Percentiles rank a stretch among this genome's conserved stretches.
Conservation (phyloP, 1,140 invertebrate genomes). For the Drosophila ercepeae region DNA sequence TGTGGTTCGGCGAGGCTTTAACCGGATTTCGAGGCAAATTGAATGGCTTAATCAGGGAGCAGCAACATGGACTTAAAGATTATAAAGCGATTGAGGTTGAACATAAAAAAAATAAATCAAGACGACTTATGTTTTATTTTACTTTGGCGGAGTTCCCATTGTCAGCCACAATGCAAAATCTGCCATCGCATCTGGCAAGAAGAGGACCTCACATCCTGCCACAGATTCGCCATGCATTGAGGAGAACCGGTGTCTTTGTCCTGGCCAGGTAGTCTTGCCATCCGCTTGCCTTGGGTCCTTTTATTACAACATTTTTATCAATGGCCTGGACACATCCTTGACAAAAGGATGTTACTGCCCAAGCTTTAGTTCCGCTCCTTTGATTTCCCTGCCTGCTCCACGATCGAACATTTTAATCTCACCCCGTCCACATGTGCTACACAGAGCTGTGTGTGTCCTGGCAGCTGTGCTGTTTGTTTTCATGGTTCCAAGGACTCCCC, state of each 20-base stretch:
- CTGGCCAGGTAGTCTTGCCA: constrained; percentile 53
- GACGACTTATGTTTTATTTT: constrained; percentile 14
- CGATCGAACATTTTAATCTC: constrained; percentile 59
- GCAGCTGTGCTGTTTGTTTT: constrained; percentile 62
- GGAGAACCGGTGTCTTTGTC: constrained; percentile 54
- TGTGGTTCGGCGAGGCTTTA: constrained; percentile 2
- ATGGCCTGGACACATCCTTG: constrained; percentile 48
- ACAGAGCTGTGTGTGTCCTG: constrained; percentile 16
- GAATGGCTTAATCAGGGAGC: constrained; percentile 36
- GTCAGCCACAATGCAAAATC: constrained; percentile 42
- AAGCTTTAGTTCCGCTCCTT: constrained; percentile 79
- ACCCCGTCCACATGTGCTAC: constrained; percentile 10
- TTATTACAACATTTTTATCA: constrained; percentile 63
- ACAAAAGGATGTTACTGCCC: constrained; percentile 33
- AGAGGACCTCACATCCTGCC: constrained; percentile 55
- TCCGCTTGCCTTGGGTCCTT: constrained; percentile 28
- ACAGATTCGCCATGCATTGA: constrained; percentile 50
- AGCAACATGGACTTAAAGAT: constrained; percentile 15
- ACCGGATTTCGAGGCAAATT: constrained; percentile 23
- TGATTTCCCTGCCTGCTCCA: constrained; percentile 47
- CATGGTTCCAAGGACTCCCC: constrained; percentile 58
- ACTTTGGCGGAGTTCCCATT: neutral
- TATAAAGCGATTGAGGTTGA: constrained; percentile 21
- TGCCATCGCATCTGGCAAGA: constrained; percentile 35
- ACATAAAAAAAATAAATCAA: constrained; percentile 16